Percentiles rank a stretch among this genome's conserved stretches.
These are phyloP conservation scores for Ophonus ardosiacus DNA, from an alignment of 2,888 invertebrate genomes.

Conservation along the genomic window DNA sequence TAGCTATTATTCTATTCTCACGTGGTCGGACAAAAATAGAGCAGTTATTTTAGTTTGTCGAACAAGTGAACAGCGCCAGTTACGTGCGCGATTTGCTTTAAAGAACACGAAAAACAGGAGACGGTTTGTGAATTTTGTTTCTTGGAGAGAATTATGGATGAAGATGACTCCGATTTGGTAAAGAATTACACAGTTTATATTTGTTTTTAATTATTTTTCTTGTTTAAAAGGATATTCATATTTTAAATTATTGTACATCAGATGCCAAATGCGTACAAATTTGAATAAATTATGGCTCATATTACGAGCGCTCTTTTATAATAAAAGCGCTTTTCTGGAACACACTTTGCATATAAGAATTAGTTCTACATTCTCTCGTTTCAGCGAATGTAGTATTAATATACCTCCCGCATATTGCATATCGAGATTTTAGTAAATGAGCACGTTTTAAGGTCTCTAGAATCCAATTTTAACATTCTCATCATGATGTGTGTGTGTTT, in stretches of 20 bases:
- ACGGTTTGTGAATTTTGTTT: not conserved
- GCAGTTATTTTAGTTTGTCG: constrained; percentile 33
- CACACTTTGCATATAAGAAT: no score
- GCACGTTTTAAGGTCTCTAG: no score
- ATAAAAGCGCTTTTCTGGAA: no score
- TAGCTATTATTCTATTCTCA: constrained; percentile 57
- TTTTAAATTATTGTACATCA: not conserved
- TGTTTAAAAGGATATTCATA: not conserved
- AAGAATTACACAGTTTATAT: not conserved
- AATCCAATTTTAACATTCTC: no score
- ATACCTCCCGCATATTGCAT: no score
- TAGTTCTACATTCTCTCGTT: no score
- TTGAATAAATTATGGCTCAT: no score
- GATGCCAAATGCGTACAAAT: no score
- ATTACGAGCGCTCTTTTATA: no score
- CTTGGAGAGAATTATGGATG: constrained; percentile 12
- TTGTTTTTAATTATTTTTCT: not conserved
- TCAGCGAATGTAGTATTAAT: no score
- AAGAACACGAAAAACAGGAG: not conserved
- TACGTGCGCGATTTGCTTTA: not conserved
- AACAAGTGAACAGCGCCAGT: constrained; percentile 4
- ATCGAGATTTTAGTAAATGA: no score
- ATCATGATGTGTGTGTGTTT: no score
- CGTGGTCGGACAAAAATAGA: constrained; percentile 51
- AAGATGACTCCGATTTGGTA: constrained; percentile 42